Evolutionary conservation across 2,113 vertebrate genomes (phyloP).

Genomic region (Cariama cristata): DNA sequence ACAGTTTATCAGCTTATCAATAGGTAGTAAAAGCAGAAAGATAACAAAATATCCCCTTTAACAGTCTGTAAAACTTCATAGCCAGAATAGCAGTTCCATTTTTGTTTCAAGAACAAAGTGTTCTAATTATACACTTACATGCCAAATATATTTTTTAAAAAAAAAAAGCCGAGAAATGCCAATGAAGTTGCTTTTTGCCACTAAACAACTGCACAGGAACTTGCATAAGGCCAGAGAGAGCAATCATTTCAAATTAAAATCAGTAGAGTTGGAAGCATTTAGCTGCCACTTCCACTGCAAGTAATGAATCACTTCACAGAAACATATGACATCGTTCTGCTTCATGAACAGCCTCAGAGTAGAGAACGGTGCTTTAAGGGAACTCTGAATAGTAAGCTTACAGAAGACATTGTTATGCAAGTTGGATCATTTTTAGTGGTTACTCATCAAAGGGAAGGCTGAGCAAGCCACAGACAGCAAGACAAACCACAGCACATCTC

Average conservation of each 20-base stretch:
- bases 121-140: background rate
- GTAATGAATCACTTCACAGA: slow-evolving; percentile 51
- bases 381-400: background rate
- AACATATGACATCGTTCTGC: slow-evolving; percentile 35
- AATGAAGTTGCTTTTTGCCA: slow-evolving; percentile 25
- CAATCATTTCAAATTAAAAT: slow-evolving; percentile 24
- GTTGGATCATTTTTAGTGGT: background rate
- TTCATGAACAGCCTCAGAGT: background rate
- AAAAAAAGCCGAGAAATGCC: background rate
- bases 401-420: background rate
- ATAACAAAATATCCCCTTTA: background rate
- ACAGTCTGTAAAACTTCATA: background rate
- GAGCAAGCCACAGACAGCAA: slow-evolving; percentile 6
- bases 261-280: slow-evolving; percentile 1
- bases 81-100: background rate
- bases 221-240: slow-evolving; percentile 31
- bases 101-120: background rate
- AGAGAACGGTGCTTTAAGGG: background rate
- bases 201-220: slow-evolving; percentile 39
- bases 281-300: slow-evolving; percentile 27
- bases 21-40: background rate
- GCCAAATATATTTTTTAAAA: background rate
- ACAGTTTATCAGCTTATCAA: background rate
- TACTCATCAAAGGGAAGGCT: slow-evolving; percentile 41
- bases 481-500: slow-evolving; percentile 7